These are phyloP conservation scores for Actinia tenebrosa DNA, from an alignment of 64 coral and sea anemone genomes.

Conservation along the genomic window DNA sequence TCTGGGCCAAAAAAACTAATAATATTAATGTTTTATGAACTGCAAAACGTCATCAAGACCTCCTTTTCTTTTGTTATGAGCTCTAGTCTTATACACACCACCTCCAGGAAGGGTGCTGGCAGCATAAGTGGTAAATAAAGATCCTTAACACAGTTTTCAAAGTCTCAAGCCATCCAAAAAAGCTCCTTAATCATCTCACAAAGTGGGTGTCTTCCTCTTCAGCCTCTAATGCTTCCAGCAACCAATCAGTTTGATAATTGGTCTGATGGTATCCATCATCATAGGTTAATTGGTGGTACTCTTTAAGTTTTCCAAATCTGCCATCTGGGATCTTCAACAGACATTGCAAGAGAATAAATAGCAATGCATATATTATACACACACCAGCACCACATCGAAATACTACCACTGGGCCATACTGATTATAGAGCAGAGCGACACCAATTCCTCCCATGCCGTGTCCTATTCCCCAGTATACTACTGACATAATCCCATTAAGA, in stretches of 20 bases:
- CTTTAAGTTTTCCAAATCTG: constrained; percentile 50
- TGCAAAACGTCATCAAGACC: too few relatives aligned
- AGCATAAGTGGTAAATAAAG: too few relatives aligned
- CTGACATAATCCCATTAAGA: constrained; percentile 68
- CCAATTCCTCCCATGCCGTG: constrained; percentile 69
- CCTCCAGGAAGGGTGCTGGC: too few relatives aligned
- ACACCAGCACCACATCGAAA: constrained; percentile 94
- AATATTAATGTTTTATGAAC: too few relatives aligned
- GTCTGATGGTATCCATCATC: constrained; percentile 11
- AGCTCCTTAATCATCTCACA: constrained; percentile 10
- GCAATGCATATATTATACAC: constrained; percentile 69
- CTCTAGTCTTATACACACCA: too few relatives aligned
- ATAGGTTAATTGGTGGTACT: constrained; percentile 57
- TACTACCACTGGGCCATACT: constrained; percentile 74
- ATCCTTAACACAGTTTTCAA: background rate
- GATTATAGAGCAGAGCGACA: constrained; percentile 57
- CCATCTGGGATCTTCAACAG: constrained; percentile 71
- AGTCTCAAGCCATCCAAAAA: background rate
- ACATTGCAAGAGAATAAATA: constrained; percentile 76
- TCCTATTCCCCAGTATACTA: constrained; percentile 73
- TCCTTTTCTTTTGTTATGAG: too few relatives aligned
- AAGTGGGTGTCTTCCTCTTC: constrained; percentile 74
- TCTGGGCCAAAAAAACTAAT: too few relatives aligned
- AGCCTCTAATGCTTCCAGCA: constrained; percentile 84
- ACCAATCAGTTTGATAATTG: constrained; percentile 69